Conservation (phyloP, 2,797 vertebrate species). For the Esox masquinongy region DNA sequence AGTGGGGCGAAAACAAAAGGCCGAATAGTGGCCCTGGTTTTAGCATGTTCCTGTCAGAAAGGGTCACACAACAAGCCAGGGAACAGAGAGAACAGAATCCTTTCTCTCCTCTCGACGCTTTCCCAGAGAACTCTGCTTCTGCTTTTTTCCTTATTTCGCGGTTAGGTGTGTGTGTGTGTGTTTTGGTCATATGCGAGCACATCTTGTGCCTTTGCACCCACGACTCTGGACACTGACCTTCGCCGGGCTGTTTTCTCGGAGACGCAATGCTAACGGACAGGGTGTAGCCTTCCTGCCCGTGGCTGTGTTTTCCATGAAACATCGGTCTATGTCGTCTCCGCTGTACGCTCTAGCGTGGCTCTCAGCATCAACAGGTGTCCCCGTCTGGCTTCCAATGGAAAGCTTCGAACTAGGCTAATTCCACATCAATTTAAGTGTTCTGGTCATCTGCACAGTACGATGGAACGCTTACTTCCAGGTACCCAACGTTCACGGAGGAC, state of each 20-base stretch:
- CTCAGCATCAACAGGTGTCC: background rate
- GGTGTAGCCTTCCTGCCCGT: slow-evolving; percentile 14
- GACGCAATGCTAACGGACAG: slow-evolving; percentile 38
- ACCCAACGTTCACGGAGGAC: background rate
- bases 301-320: slow-evolving; percentile 25
- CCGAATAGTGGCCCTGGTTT: slow-evolving; percentile 50
- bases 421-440: background rate
- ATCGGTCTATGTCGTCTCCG: slow-evolving; percentile 21
- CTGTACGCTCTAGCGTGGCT: background rate
- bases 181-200: slow-evolving; percentile 18
- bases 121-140: slow-evolving; percentile 34
- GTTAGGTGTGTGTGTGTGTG: slow-evolving; percentile 9
- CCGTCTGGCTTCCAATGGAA: background rate
- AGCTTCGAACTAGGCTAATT: background rate
- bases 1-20: slow-evolving; percentile 65
- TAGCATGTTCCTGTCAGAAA: slow-evolving; percentile 62
- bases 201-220: background rate
- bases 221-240: slow-evolving; percentile 26
- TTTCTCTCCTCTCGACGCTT: slow-evolving; percentile 10
- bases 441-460: background rate
- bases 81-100: slow-evolving; percentile 17
- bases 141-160: slow-evolving; percentile 15
- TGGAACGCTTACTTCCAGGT: background rate
- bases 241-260: slow-evolving; percentile 30
- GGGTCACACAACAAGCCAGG: slow-evolving; percentile 42